Evolutionary conservation across 2,888 invertebrate genomes (phyloP), one percentile per base, ranked within the genome.

Genomic region (Parnassius apollo): DNA sequence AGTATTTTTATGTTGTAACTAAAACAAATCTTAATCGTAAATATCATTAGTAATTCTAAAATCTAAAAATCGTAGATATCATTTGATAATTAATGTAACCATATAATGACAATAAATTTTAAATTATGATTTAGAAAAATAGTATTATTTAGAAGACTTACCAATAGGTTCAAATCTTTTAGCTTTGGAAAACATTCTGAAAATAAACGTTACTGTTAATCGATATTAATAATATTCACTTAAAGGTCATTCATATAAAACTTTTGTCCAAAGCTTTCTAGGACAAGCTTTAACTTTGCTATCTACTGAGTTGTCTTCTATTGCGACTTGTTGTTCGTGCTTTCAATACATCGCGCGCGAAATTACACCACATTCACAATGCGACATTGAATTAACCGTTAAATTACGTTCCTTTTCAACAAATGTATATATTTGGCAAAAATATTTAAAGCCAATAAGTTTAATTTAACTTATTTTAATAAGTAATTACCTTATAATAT

Each of bases 131-230:
- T 25, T 35, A 35, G 7, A 35, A 35, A 35, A 35, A 35, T 7
- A 7, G 35, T 35, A 35, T 35, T 35, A 7, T 7, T 35, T 35
- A 18, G 18, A 18, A 18, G 18, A 8, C 48, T 48, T 49, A 49
- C 49, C 49, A 50, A 56, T 55, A 2, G 77, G 73, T 73, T 90
- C 89, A 75, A 91, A 91, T 64, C 91, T 81, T 70, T 91, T 91
- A 13, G 91, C 89, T 77, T 91, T 91, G 10, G 91, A 88, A 72
- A 91, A 91, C 91, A 91, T 91, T 65, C 65, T 64, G 57, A 25
- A 62, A 60, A 52, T 58, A 50, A 53, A 57, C 11, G 45, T 60
- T 49, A 54, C 35, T 35, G 35, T 35, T 7, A 35, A 7, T 7
- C 35, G 35, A 35, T 35, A 35, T 0, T 35, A 35, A 35, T 35